Base-by-base conservation (phyloP, 2,797 vertebrate genomes). In the Enteromius unitaeniatus region DNA sequence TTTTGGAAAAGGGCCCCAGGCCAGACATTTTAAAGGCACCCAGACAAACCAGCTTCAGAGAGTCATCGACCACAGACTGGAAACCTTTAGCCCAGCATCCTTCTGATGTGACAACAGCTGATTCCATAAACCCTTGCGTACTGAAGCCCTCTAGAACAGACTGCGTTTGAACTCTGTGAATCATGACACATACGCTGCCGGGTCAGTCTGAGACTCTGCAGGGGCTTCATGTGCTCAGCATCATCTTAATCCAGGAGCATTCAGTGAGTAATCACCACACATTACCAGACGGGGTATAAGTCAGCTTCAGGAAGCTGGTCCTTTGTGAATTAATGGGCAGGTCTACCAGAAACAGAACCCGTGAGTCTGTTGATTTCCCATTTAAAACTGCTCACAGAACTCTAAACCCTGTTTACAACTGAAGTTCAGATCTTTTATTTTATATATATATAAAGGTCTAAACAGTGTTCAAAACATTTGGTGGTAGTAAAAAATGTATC, bases 1-100 rank as follows among this genome's bases (percentile, higher is more conserved):
- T 93, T 92, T 89, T 88, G 82, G 90, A 89, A 89, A 88, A 84
- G 58, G 49, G 81, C 75, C 82, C 34, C 53, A 75, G 89, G 88
- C 83, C 47, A 70, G 88, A 81, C 75, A 68, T 75, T 89, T 86
- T 82, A 64, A 85, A 90, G 87, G 79, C 84, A 91, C 89, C 90
- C 86, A 90, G 88, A 85, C 83, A 86, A 87, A 84, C 84, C 78
- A 77, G 76, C 9, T 72, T 82, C 69, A 65, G 86, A 86, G 78
- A 90, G 91, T 87, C 89, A 91, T 88, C 84, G 62, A 75, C 82
- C 67, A 2, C 73, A 82, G 55, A 88, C 74, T 78, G 78, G 26
- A 86, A 84, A 81, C 10, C 37, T 79, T 74, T 53, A 70, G 17
- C 73, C 53, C 31, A 62, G 42, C 40, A 34, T 72, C 67, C 53